phyloP scores from a whole-genome alignment of 2,113 vertebrate genomes.

The Bungarus multicinctus region DNA sequence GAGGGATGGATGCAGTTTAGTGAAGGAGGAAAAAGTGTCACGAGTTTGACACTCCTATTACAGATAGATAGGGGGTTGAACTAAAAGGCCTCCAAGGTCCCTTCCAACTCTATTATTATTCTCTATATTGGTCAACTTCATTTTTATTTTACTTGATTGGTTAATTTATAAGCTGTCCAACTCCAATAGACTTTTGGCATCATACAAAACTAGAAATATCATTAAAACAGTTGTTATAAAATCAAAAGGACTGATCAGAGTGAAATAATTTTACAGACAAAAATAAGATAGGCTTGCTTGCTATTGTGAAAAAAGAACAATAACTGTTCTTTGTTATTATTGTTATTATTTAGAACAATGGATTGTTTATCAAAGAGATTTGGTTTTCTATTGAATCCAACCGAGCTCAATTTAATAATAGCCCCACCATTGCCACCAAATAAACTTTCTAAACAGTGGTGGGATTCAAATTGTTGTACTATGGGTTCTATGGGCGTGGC shows the following conservation, averaged over 20 bases:
- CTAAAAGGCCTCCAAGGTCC: neutral
- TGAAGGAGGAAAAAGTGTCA: too few relatives aligned
- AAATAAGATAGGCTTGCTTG: neutral
- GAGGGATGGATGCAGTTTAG: too few relatives aligned
- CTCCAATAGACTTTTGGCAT: neutral
- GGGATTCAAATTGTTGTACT: too few relatives aligned
- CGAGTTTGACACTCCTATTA: too few relatives aligned
- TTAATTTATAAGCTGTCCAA: neutral
- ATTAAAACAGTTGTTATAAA: neutral
- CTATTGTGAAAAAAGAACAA: conserved; percentile 18
- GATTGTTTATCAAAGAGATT: neutral
- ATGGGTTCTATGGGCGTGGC: too few relatives aligned
- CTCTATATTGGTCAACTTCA: conserved; percentile 20
- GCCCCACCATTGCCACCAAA: neutral
- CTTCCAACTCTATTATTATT: neutral
- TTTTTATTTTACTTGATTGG: neutral
- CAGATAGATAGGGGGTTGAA: neutral
- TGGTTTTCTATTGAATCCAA: neutral
- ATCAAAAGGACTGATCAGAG: neutral
- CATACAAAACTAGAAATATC: neutral
- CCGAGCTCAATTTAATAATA: neutral
- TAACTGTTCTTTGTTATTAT: neutral
- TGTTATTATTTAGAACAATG: neutral
- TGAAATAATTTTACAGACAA: neutral
- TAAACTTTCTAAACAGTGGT: conserved; percentile 7